Conservation (phyloP, 2,888 invertebrate genomes). For the Pharmacophagus antenor region DNA sequence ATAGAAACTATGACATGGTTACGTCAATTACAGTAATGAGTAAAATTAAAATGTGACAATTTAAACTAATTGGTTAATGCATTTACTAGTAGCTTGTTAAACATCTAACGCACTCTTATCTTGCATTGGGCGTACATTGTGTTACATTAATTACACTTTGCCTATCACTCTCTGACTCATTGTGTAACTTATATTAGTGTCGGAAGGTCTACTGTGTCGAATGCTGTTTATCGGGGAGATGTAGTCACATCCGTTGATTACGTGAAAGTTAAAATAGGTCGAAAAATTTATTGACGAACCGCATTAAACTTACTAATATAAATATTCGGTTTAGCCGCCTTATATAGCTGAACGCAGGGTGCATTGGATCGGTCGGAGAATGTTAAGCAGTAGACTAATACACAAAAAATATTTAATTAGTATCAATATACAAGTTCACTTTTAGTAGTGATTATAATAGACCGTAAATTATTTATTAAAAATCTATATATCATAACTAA, state of each 20-base stretch:
- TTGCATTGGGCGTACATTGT: not conserved
- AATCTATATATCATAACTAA: too few species aligned
- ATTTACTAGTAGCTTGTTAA: too few species aligned
- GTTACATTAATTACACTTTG: not conserved
- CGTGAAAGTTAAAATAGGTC: not conserved
- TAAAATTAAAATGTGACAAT: not conserved
- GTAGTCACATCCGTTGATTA: constrained; percentile 15
- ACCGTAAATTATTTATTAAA: too few species aligned
- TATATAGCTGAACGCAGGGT: too few species aligned
- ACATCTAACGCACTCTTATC: not conserved
- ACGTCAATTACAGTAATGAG: too few species aligned
- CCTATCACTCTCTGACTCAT: constrained; percentile 9
- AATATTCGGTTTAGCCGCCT: too few species aligned
- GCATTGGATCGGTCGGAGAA: too few species aligned
- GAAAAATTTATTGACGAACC: not conserved
- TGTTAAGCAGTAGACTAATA: too few species aligned
- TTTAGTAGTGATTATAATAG: too few species aligned
- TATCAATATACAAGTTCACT: too few species aligned
- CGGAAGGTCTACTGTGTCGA: constrained; percentile 16
- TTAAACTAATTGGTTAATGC: not conserved
- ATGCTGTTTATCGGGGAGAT: not conserved
- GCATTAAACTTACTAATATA: not conserved
- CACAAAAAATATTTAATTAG: too few species aligned
- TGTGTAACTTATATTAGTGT: constrained; percentile 3
- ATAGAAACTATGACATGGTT: not conserved